phyloP scores from a whole-genome alignment of 2,888 invertebrate species.

The Chironomus riparius region DNA sequence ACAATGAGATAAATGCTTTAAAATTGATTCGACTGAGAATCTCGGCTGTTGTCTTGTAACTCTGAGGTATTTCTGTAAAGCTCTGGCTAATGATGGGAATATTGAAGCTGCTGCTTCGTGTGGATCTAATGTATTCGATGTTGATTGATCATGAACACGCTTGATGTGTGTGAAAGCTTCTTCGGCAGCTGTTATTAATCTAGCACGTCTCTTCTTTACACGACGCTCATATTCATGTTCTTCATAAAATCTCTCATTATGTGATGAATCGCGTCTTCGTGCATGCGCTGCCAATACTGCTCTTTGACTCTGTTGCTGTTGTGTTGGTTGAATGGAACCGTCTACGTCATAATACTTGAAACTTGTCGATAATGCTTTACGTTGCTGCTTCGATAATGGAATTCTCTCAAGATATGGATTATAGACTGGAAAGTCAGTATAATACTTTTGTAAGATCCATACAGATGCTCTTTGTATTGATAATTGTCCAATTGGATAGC shows the following conservation, averaged over 20 bases:
- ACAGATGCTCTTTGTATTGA: constrained; percentile 94
- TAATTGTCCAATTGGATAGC: constrained; percentile 80
- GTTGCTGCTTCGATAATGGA: constrained; percentile 73
- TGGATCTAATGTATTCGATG: constrained; percentile 82
- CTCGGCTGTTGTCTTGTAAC: constrained; percentile 93
- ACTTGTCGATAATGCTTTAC: constrained; percentile 66
- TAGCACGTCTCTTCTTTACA: constrained; percentile 80
- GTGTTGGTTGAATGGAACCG: constrained; percentile 58
- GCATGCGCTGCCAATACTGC: constrained; percentile 66
- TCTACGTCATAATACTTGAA: constrained; percentile 99
- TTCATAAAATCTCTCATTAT: constrained; percentile 96
- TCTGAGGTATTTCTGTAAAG: constrained; percentile 91
- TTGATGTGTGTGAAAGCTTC: constrained; percentile 97
- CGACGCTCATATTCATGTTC: constrained; percentile 93
- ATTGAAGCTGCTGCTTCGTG: constrained; percentile 96
- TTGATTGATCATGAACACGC: constrained; percentile 63
- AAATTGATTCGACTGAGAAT: constrained; percentile 88
- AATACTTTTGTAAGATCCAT: constrained; percentile 89
- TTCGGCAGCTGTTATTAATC: constrained; percentile 88
- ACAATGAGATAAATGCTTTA: constrained; percentile 83
- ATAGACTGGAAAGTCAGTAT: constrained; percentile 91
- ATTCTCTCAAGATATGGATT: constrained; percentile 92
- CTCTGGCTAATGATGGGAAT: constrained; percentile 92
- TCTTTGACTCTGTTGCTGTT: constrained; percentile 61
- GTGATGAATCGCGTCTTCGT: constrained; percentile 78